Evolutionary conservation across 2,797 vertebrate genomes (phyloP).

Genomic region (Pyrocephalus nanus): DNA sequence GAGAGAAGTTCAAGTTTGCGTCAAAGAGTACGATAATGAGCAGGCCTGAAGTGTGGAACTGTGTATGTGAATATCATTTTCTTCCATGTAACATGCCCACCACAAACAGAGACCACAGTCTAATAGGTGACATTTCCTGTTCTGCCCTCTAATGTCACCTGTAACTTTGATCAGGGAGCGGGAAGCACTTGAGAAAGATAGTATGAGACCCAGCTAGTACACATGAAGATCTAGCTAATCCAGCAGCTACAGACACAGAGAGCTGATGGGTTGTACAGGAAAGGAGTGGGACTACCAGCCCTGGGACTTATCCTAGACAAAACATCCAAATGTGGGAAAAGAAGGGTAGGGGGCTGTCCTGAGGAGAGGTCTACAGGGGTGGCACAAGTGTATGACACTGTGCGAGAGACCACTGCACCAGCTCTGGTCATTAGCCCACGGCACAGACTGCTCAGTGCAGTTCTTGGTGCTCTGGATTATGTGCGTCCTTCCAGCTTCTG

Average conservation of each 20-base stretch:
- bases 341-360: not conserved
- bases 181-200: not conserved
- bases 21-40: accelerated
- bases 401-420: no score
- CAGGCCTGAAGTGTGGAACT: not conserved
- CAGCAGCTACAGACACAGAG: not conserved
- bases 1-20: not conserved
- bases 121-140: not conserved
- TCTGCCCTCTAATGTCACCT: not conserved
- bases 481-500: accelerated
- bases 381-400: not conserved
- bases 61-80: not conserved
- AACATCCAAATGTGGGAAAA: accelerated
- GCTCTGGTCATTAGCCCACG: no score
- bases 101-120: not conserved
- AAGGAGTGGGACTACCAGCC: not conserved
- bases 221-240: not conserved
- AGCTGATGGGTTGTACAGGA: not conserved
- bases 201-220: not conserved
- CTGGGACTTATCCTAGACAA: not conserved
- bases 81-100: not conserved
- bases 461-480: not conserved
- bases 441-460: not conserved
- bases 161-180: not conserved
- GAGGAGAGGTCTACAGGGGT: not conserved